Evolutionary conservation across 2,797 vertebrate genomes (phyloP).

Genomic region (Sebastes variabilis): DNA sequence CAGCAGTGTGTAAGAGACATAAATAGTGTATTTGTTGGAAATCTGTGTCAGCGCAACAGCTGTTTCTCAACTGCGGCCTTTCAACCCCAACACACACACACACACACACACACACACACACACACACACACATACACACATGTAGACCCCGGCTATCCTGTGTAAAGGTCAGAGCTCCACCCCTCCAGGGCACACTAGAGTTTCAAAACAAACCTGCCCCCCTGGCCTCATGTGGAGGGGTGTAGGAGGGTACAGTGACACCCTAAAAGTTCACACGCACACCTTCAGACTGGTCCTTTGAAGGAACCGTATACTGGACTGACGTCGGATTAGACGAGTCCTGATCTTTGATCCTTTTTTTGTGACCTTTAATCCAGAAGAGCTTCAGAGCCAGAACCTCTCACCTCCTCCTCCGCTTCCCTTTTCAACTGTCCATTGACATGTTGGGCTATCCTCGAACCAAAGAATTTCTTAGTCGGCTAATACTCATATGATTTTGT

Average conservation of each 20-base stretch:
- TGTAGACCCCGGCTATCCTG: neutral
- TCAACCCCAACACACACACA: slow-evolving; percentile 13
- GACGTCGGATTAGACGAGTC: neutral
- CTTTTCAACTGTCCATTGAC: neutral
- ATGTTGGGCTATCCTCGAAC: no score
- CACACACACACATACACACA: neutral
- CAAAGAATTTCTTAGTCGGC: no score
- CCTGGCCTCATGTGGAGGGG: neutral
- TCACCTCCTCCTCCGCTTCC: neutral
- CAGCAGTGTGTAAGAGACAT: neutral
- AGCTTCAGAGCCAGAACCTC: neutral
- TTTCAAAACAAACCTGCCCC: slow-evolving; percentile 80
- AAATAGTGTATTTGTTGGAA: slow-evolving; percentile 1
- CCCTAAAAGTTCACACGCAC: slow-evolving; percentile 5
- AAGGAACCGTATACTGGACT: neutral
- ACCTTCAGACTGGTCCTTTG: neutral
- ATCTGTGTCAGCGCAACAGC: slow-evolving; percentile 49
- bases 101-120: neutral
- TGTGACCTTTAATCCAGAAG: neutral
- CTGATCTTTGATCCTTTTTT: slow-evolving; percentile 1
- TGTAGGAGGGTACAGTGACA: slow-evolving; percentile 8
- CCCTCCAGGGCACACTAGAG: slow-evolving; percentile 54
- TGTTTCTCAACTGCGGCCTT: slow-evolving; percentile 52
- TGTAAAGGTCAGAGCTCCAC: slow-evolving; percentile 73
- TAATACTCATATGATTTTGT: no score